A percentile compares a stretch with the other conserved stretches of the same genome.
Conservation (phyloP, 2,113 vertebrate genomes). For the Toxotes chatareus region DNA sequence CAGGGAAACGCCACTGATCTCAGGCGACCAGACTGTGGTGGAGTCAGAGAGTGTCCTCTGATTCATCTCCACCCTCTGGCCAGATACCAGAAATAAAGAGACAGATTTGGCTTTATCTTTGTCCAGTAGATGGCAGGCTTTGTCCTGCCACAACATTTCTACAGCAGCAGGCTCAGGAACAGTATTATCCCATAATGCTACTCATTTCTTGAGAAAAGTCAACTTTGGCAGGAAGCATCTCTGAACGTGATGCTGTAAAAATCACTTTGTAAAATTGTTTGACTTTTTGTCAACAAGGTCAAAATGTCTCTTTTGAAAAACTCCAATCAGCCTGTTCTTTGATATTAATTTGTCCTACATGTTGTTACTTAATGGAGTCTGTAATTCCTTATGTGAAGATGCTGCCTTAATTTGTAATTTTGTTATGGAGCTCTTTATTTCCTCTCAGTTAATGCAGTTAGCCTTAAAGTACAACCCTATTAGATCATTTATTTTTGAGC, state of each 20-base stretch:
- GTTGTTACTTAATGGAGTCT: conserved; percentile 26
- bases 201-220: not conserved
- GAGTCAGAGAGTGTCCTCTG: conserved; percentile 60
- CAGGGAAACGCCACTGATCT: conserved; percentile 56
- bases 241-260: not conserved
- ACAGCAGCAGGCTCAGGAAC: not conserved
- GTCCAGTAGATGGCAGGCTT: conserved; percentile 78
- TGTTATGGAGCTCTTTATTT: conserved; percentile 38
- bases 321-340: not conserved
- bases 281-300: not conserved
- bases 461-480: conserved; percentile 46
- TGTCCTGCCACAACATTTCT: conserved; percentile 41
- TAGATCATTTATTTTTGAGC: conserved; percentile 72
- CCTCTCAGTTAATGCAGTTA: conserved; percentile 37
- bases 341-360: conserved; percentile 8
- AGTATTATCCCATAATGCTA: not conserved
- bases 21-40: conserved; percentile 52
- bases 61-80: conserved; percentile 66
- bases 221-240: not conserved
- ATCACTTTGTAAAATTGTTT: not conserved
- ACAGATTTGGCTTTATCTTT: not conserved
- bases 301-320: not conserved
- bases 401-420: conserved; percentile 41
- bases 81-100: conserved; percentile 37
- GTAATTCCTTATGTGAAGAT: conserved; percentile 15